Evolutionary conservation across 2,888 invertebrate species (phyloP).

Genomic region (Platycnemis pennipes): DNA sequence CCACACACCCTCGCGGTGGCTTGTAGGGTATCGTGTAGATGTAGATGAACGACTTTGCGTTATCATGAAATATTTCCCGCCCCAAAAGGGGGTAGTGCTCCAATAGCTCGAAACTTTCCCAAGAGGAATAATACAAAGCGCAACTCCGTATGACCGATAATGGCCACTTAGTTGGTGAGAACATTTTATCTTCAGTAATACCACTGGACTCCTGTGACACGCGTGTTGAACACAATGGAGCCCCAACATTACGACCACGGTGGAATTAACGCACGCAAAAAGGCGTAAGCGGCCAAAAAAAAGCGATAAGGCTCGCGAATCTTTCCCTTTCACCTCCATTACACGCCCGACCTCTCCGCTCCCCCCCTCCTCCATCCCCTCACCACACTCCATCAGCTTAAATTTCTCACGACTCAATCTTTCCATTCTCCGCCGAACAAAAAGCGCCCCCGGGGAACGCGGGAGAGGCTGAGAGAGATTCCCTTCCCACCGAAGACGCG

Average conservation of each 20-base stretch:
- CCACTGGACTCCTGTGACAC: not conserved
- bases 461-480: not conserved
- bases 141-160: too few relatives aligned
- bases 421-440: conserved; percentile 16
- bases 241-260: not conserved
- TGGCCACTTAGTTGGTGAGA: too few relatives aligned
- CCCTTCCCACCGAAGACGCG: not conserved
- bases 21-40: too few relatives aligned
- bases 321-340: not conserved
- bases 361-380: not conserved
- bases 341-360: not conserved
- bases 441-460: not conserved
- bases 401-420: conserved; percentile 5
- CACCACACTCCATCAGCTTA: not conserved
- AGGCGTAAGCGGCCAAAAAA: not conserved
- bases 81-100: too few relatives aligned
- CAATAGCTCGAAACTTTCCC: too few relatives aligned
- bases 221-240: not conserved
- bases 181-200: too few relatives aligned
- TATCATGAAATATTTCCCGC: too few relatives aligned
- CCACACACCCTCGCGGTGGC: too few relatives aligned
- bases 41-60: too few relatives aligned
- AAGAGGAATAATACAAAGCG: too few relatives aligned
- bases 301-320: not conserved
- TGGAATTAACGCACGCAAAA: not conserved